These are phyloP conservation scores for Illadopsis cleaveri DNA, from an alignment of 2,113 vertebrate species.

Conservation along the genomic window DNA sequence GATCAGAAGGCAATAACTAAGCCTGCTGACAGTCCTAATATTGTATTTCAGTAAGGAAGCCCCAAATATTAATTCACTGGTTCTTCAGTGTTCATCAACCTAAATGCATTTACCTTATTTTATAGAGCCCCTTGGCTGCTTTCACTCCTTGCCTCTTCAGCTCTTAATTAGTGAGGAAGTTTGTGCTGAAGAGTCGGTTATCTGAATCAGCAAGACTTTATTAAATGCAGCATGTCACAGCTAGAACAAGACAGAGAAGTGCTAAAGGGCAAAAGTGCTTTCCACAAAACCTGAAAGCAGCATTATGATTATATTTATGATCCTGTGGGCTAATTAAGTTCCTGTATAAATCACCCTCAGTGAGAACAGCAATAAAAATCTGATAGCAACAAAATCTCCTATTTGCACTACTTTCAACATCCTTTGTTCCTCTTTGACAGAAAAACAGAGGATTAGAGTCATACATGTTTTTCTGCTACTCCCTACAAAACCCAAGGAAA, in stretches of 20 bases:
- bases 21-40: background rate
- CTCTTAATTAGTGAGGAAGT: slow-evolving; percentile 40
- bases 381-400: background rate
- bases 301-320: slow-evolving; percentile 31
- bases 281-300: background rate
- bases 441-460: background rate
- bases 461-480: background rate
- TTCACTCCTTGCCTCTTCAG: slow-evolving; percentile 19
- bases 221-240: slow-evolving; percentile 45
- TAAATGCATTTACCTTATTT: slow-evolving; percentile 12
- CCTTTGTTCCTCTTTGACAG: background rate
- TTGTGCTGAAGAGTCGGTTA: slow-evolving; percentile 14
- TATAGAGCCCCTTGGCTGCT: background rate
- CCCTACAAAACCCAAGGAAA: background rate
- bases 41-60: background rate
- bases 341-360: slow-evolving; percentile 16
- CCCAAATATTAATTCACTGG: background rate
- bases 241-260: slow-evolving; percentile 30
- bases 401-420: slow-evolving; percentile 9
- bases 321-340: slow-evolving; percentile 31
- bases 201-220: slow-evolving; percentile 55
- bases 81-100: background rate
- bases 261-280: slow-evolving; percentile 53
- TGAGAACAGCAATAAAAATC: slow-evolving; percentile 23
- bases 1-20: background rate